Base-by-base conservation (phyloP, 2,113 vertebrate genomes). In the Urocynchramus pylzowi region DNA sequence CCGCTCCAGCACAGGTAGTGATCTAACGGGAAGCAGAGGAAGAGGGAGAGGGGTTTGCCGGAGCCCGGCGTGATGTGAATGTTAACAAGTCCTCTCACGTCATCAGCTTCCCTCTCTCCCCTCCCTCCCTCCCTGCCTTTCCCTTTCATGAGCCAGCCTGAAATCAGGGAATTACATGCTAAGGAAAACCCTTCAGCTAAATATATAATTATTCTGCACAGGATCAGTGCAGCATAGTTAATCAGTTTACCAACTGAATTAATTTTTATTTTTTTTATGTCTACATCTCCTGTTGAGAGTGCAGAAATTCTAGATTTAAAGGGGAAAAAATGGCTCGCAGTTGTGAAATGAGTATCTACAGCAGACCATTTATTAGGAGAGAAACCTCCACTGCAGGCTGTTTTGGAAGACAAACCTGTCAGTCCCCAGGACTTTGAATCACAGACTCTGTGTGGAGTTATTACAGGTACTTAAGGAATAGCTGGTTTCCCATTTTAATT, bases 121-220 rank as follows among this genome's bases (percentile, higher is more conserved):
- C 78, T 74, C 94, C 69, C 93, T 85, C 91, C 83, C 54, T 91
- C 64, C 93, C 68, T 85, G 89, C 84, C 93, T 84, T 84, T 95
- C 96, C 96, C 90, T 97, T 95, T 95, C 69, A 96, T 96, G 93
- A 97, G 95, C 95, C 96, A 97, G 95, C 96, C 97, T 97, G 86
- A 98, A 98, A 97, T 97, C 95, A 97, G 82, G 95, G 97, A 98
- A 98, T 98, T 97, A 97, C 95, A 95, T 97, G 97, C 93, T 96
- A 97, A 97, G 94, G 95, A 96, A 98, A 98, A 92, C 80, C 88
- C 94, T 98, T 97, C 95, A 97, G 97, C 96, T 94, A 98, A 98
- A 98, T 88, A 95, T 96, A 97, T 96, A 97, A 97, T 98, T 98
- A 97, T 96, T 97, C 95, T 93, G 92, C 96, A 95, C 74, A 96